These are phyloP conservation scores for Datnioides undecimradiatus DNA, from an alignment of 2,113 vertebrate species.

Conservation along the genomic window DNA sequence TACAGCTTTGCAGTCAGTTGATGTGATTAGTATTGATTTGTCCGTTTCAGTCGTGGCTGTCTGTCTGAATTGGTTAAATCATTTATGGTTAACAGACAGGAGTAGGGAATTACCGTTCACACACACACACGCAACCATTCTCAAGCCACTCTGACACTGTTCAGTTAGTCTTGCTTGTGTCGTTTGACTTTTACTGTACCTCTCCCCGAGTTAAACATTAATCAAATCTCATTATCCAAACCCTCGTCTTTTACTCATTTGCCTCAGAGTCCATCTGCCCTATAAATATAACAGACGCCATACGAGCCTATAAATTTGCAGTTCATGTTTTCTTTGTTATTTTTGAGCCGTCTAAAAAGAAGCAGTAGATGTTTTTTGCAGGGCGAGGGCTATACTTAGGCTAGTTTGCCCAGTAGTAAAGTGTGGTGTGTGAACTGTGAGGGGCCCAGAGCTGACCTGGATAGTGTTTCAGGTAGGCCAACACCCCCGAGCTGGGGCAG, in stretches of 20 bases:
- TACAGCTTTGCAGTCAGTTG: conserved; percentile 29
- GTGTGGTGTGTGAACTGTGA: conserved; percentile 74
- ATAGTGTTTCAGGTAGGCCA: conserved; percentile 81
- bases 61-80: conserved; percentile 38
- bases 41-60: conserved; percentile 37
- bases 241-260: conserved; percentile 56
- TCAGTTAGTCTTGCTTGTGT: conserved; percentile 67
- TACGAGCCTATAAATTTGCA: conserved; percentile 50
- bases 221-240: conserved; percentile 69
- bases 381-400: conserved; percentile 78
- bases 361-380: conserved; percentile 60
- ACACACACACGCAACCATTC: conserved; percentile 32
- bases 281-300: conserved; percentile 44
- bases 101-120: conserved; percentile 25
- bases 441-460: conserved; percentile 78
- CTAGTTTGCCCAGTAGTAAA: conserved; percentile 79
- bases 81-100: conserved; percentile 46
- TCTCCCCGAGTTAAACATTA: conserved; percentile 78
- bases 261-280: conserved; percentile 33
- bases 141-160: conserved; percentile 53
- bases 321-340: conserved; percentile 72
- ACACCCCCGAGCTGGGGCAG: conserved; percentile 54
- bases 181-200: conserved; percentile 70
- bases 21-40: conserved; percentile 59
- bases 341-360: conserved; percentile 68